phyloP scores from a whole-genome alignment of 92 coral and sea anemone genomes.

The Pocillopora grandis region DNA sequence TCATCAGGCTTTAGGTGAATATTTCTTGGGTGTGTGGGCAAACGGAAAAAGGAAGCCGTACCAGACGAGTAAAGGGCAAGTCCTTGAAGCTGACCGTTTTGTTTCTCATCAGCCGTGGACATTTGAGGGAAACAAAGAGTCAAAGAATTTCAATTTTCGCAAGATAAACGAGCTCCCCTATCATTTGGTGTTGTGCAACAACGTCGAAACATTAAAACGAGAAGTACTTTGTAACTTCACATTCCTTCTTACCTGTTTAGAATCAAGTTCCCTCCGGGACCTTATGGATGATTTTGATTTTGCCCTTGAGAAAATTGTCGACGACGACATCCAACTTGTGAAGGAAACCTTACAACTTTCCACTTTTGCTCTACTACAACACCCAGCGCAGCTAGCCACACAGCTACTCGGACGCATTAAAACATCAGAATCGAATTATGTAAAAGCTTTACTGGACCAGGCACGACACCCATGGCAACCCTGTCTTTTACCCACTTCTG shows the following conservation, averaged over 20 bases:
- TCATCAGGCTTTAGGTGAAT: conserved; percentile 58
- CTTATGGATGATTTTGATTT: conserved; percentile 76
- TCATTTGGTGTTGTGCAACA: conserved; percentile 55
- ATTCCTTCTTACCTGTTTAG: conserved; percentile 58
- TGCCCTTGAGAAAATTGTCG: conserved; percentile 53
- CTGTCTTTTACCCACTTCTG: conserved; percentile 59
- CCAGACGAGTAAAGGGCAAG: conserved; percentile 42
- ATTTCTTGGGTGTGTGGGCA: conserved; percentile 71
- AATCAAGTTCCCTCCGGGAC: conserved; percentile 66
- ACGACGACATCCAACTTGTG: conserved; percentile 67
- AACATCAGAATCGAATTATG: conserved; percentile 22
- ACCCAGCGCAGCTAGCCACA: conserved; percentile 68
- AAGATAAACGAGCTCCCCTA: conserved; percentile 73
- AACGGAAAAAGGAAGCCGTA: conserved; percentile 67
- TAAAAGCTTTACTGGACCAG: conserved; percentile 41
- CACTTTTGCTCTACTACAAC: conserved; percentile 62
- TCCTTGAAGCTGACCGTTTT: conserved; percentile 63
- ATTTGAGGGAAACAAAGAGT: conserved; percentile 51
- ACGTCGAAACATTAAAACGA: conserved; percentile 55
- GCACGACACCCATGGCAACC: conserved; percentile 42
- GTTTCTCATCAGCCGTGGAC: conserved; percentile 77
- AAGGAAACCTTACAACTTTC: conserved; percentile 80
- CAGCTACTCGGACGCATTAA: conserved; percentile 67
- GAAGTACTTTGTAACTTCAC: conserved; percentile 72
- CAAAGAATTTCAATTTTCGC: conserved; percentile 58